A percentile compares a stretch with the other conserved stretches of the same genome.
Conservation (phyloP, 2,113 vertebrate genomes). For the Gracilinanus agilis region DNA sequence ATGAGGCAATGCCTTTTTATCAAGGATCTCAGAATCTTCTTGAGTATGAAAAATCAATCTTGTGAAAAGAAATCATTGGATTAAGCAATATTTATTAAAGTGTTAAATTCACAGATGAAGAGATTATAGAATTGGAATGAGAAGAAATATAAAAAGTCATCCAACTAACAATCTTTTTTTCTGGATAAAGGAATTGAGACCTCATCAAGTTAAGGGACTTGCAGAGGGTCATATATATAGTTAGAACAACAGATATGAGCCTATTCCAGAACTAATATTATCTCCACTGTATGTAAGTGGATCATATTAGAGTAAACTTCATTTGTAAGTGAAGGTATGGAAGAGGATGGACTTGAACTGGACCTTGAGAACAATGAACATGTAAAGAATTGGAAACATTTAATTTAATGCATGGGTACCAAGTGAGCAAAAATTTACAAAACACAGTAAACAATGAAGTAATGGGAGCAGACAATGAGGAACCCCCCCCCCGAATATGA, state of each 20-base stretch:
- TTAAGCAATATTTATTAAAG: too few species aligned
- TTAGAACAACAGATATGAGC: background rate
- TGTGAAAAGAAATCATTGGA: too few species aligned
- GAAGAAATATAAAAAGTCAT: too few species aligned
- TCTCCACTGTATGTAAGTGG: background rate
- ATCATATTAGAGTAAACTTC: background rate
- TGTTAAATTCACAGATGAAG: too few species aligned
- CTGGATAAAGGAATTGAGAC: too few species aligned
- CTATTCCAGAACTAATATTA: background rate
- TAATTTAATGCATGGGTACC: background rate
- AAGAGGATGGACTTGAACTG: background rate
- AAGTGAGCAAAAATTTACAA: background rate
- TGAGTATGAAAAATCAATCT: too few species aligned
- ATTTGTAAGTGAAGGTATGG: background rate
- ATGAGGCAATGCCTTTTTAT: too few species aligned
- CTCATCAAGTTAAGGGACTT: too few species aligned
- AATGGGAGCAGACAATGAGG: background rate
- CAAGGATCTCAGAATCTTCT: too few species aligned
- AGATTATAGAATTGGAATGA: too few species aligned
- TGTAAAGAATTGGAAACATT: background rate
- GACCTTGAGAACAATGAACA: background rate
- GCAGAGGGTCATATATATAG: background rate
- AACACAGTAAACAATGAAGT: background rate
- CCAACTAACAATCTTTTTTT: too few species aligned
- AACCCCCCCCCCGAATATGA: background rate